Evolutionary conservation across 2,113 vertebrate species (phyloP), one percentile per base, ranked within the genome.

Genomic region (Peromyscus californicus): DNA sequence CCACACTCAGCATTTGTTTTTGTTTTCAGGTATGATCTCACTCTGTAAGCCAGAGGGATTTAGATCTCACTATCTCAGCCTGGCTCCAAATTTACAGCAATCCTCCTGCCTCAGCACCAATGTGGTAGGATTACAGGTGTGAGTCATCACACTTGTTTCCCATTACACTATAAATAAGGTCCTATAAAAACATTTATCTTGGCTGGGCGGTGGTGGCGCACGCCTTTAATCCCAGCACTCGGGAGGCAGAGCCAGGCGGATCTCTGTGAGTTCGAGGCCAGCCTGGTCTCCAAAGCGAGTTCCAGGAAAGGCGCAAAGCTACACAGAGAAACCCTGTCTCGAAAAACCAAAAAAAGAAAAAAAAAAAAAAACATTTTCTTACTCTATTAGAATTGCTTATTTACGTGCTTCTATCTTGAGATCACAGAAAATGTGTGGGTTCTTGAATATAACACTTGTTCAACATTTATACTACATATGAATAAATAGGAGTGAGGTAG

Each of bases 331-430:
- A n/a, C n/a, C n/a, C n/a, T n/a, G n/a, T n/a, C n/a, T n/a, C n/a
- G n/a, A n/a, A n/a, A n/a, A n/a, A n/a, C n/a, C n/a, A n/a, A n/a
- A n/a, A n/a, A n/a, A n/a, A n/a, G n/a, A n/a, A n/a, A n/a, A n/a
- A n/a, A n/a, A n/a, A n/a, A n/a, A n/a, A n/a, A n/a, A n/a, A n/a
- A n/a, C n/a, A n/a, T n/a, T n/a, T n/a, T n/a, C n/a, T 76, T 75
- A 88, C 4, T 51, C 42, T 92, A 76, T 29, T 63, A 65, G 7
- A 65, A 90, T 79, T 93, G 83, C 54, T 90, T 93, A 80, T 67
- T 84, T 90, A 7, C 12, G 94, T 48, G 21, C 61, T 29, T 84
- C 1, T 79, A 24, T 76, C 83, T 54, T 93, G 54, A 93, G n/a
- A 31, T 94, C 65, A 95, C 0, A 42, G 33, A 94, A 93, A 94